A percentile compares a stretch with the other conserved stretches of the same genome.
Evolutionary conservation across 2,888 invertebrate species (phyloP).

Genomic region (Tanypteryx hageni): DNA sequence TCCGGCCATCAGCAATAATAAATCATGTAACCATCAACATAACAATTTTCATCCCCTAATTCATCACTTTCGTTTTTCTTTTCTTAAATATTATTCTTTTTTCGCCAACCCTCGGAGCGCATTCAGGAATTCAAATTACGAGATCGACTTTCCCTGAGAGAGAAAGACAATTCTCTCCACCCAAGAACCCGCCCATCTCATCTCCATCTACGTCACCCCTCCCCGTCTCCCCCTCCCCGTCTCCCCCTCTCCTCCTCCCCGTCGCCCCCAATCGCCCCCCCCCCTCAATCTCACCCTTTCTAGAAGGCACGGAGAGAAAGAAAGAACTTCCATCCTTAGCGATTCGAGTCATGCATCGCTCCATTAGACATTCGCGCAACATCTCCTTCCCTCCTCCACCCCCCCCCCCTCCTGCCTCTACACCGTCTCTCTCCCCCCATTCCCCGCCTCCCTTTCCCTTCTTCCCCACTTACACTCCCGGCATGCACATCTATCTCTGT

Average conservation of each 20-base stretch:
- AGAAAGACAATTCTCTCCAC: not conserved
- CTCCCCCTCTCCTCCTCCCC: too few species aligned
- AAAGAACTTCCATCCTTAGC: constrained; percentile 37
- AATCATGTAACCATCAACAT: not conserved
- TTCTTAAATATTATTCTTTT: not conserved
- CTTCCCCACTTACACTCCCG: not conserved
- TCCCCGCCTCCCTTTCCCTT: not conserved
- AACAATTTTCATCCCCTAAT: not conserved
- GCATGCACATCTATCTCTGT: constrained; percentile 38
- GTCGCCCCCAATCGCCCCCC: too few species aligned
- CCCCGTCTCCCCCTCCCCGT: too few species aligned
- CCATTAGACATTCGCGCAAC: constrained; percentile 26
- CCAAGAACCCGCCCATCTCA: not conserved
- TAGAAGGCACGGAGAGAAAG: not conserved
- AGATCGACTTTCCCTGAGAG: not conserved
- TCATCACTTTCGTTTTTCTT: not conserved
- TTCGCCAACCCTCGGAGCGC: not conserved
- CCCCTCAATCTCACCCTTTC: not conserved
- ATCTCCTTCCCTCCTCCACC: not conserved
- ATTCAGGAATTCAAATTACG: not conserved
- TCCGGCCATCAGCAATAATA: not conserved
- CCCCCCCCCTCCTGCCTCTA: not conserved
- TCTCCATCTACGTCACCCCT: not conserved
- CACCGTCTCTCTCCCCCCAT: not conserved
- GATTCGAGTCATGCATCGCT: constrained; percentile 19